phyloP scores from a whole-genome alignment of 2,888 invertebrate genomes.

The Esperia sulphurella region DNA sequence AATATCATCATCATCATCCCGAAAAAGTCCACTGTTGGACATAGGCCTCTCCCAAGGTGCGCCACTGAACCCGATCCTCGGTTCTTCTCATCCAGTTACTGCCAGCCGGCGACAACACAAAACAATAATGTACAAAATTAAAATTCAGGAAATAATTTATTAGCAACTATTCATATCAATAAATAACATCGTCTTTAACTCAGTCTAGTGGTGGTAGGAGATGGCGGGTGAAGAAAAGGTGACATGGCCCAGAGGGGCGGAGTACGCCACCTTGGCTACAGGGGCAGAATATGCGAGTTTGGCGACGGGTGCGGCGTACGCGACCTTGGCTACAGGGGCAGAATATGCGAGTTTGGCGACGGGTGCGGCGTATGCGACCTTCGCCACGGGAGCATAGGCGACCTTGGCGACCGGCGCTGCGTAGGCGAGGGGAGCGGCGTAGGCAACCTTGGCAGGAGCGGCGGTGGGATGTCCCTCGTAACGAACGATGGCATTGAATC shows the following conservation, averaged over 20 bases:
- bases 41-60: no score
- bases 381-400: conserved; percentile 21
- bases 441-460: conserved; percentile 26
- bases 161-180: conserved; percentile 19
- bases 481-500: conserved; percentile 38
- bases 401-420: conserved; percentile 24
- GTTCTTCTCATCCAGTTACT: no score
- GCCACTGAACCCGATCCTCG: no score
- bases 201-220: conserved; percentile 59
- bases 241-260: conserved; percentile 28
- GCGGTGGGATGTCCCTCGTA: conserved; percentile 31
- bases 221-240: conserved; percentile 56
- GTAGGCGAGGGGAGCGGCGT: conserved; percentile 27
- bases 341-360: conserved; percentile 30
- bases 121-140: conserved; percentile 8
- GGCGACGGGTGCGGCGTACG: conserved; percentile 38
- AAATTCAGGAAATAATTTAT: conserved; percentile 42
- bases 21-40: no score
- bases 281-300: conserved; percentile 28
- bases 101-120: no score
- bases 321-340: conserved; percentile 20
- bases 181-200: conserved; percentile 19
- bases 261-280: conserved; percentile 20
- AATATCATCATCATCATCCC: no score
- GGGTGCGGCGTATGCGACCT: conserved; percentile 35